These are phyloP conservation scores for Diploptera punctata DNA, from an alignment of 2,888 invertebrate species.

Conservation along the genomic window DNA sequence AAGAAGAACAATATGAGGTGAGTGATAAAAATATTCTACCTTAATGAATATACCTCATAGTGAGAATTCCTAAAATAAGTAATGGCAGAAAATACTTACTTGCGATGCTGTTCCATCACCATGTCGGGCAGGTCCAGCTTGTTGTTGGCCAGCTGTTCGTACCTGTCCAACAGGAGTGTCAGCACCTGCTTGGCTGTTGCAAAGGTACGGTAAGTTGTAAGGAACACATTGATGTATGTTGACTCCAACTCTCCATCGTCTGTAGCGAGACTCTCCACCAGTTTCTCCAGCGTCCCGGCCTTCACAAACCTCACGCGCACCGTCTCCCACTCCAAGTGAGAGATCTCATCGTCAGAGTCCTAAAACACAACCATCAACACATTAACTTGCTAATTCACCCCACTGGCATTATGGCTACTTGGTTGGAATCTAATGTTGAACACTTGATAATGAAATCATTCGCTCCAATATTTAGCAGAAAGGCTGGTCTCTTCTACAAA, in stretches of 20 bases:
- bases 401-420: no score
- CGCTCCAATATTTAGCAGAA: no score
- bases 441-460: no score
- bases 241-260: conserved; percentile 97
- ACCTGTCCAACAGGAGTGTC: conserved; percentile 73
- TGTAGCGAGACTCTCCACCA: conserved; percentile 92
- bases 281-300: conserved; percentile 91
- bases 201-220: conserved; percentile 93
- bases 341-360: conserved; percentile 92
- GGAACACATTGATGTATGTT: conserved; percentile 96
- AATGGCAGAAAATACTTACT: no score
- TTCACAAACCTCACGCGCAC: conserved; percentile 94
- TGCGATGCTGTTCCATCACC: conserved; percentile 72
- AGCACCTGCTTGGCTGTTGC: conserved; percentile 87
- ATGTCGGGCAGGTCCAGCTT: conserved; percentile 49
- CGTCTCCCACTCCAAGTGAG: conserved; percentile 98
- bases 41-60: no score
- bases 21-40: no score
- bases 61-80: no score
- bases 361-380: conserved; percentile 49
- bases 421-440: no score
- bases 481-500: no score
- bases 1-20: no score
- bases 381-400: no score
- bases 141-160: conserved; percentile 51